phyloP scores from a whole-genome alignment of 2,797 vertebrate genomes.

The Sarcophilus harrisii region DNA sequence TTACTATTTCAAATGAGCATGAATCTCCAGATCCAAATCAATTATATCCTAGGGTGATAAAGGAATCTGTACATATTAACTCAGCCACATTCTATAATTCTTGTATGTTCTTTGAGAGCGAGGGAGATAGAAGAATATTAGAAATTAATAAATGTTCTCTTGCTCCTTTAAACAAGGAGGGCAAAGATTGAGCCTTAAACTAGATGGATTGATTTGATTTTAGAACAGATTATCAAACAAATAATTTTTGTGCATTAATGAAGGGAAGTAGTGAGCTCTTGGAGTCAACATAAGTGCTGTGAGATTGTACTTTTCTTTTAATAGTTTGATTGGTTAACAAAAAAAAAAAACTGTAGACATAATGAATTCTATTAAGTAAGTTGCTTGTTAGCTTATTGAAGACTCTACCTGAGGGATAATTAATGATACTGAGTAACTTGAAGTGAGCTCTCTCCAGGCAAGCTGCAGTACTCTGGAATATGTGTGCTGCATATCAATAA shows the following conservation, averaged over 20 bases:
- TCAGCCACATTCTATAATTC: not conserved
- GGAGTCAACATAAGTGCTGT: not conserved
- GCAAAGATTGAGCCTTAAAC: not conserved
- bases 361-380: not conserved
- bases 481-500: not conserved
- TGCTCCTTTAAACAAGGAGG: not conserved
- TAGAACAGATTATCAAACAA: not conserved
- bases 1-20: not conserved
- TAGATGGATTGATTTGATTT: not conserved
- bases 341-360: not conserved
- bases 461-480: not conserved
- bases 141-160: not conserved
- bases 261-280: not conserved
- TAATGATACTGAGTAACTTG: not conserved
- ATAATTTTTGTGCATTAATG: not conserved
- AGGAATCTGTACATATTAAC: not conserved
- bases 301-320: not conserved
- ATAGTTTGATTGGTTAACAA: not conserved
- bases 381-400: not conserved
- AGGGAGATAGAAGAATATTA: not conserved
- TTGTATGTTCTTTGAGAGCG: not conserved
- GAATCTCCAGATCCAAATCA: not conserved
- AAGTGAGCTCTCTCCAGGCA: not conserved
- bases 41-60: not conserved
- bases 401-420: not conserved